Evolutionary conservation across 2,888 invertebrate species (phyloP), one percentile per base, ranked within the genome.

Genomic region (Clitarchus hookeri): DNA sequence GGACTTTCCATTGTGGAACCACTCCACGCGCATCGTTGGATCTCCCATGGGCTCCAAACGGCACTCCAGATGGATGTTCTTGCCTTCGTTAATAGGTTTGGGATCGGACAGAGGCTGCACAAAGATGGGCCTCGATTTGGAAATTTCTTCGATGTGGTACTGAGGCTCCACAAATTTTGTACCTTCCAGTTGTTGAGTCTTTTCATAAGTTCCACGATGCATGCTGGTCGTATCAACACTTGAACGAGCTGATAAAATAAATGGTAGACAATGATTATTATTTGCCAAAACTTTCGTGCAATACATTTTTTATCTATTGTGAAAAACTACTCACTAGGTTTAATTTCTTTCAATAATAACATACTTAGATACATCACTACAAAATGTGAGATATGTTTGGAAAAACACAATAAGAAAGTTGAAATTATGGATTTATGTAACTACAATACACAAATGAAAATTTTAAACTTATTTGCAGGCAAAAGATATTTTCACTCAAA

Each of bases 21-120:
- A 98, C 92, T 98, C 98, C 98, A 98, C 98, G 90, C 97, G 94
- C 97, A 98, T 97, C 0, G 98, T 97, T 9, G 98, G 98, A 91
- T 98, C 98, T 80, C 98, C 98, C 96, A 98, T 97, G 3, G 98
- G 98, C 91, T 98, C 97, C 89, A 98, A 92, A 84, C 98, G 95
- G 90, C 98, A 98, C 92, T 98, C 98, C 83, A 98, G 92, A 90
- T 98, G 98, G 90, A 98, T 96, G 90, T 97, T 97, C 91, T 96
- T 96, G 83, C 97, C 97, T 92, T 98, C 98, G 87, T 95, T 94
- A 26, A 97, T 93, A 48, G 97, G 96, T 89, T 95, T 95, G n/a
- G 96, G 96, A 89, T 97, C 97, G 79, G 96, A 96, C 84, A 98
- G 92, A 1, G 98, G 98, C 90, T 97, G 97, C 0, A 97, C 96